Conservation (phyloP, 2,797 vertebrate genomes). For the Threskiornis aethiopicus region DNA sequence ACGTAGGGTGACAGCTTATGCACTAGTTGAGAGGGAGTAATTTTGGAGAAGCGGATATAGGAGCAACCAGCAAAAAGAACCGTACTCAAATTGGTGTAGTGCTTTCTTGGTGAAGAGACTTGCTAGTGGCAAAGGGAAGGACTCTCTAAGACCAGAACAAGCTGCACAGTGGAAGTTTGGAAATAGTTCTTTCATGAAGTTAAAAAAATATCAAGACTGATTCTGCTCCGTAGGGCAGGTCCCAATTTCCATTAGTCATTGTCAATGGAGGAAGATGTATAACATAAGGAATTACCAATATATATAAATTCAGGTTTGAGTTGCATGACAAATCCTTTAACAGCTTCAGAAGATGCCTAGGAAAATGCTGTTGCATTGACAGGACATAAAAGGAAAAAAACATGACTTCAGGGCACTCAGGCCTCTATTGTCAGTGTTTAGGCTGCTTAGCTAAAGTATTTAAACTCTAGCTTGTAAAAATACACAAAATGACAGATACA, state of each 20-base stretch:
- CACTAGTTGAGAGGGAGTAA: not conserved
- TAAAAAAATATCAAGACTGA: not conserved
- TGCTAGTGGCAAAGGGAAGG: not conserved
- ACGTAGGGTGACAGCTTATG: rapidly evolving
- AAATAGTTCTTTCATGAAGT: not conserved
- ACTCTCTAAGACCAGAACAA: not conserved
- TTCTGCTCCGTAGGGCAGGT: not conserved
- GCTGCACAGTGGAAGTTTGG: not conserved
- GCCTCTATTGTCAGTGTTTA: not conserved
- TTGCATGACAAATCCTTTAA: not conserved
- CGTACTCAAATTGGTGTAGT: not conserved
- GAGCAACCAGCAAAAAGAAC: not conserved
- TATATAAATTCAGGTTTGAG: not conserved
- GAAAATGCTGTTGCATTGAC: not conserved
- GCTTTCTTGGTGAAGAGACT: not conserved
- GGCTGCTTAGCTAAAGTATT: not conserved
- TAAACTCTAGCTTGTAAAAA: constrained; percentile 43
- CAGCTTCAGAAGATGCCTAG: not conserved
- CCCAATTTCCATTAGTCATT: not conserved
- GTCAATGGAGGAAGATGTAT: not conserved
- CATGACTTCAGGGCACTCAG: not conserved
- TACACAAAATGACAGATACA: constrained; percentile 66
- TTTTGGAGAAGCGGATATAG: not conserved
- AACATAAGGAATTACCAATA: not conserved
- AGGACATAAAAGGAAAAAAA: not conserved